Evolutionary conservation across 1,140 invertebrate genomes (phyloP).

Genomic region (Drosophila subpulchrella): DNA sequence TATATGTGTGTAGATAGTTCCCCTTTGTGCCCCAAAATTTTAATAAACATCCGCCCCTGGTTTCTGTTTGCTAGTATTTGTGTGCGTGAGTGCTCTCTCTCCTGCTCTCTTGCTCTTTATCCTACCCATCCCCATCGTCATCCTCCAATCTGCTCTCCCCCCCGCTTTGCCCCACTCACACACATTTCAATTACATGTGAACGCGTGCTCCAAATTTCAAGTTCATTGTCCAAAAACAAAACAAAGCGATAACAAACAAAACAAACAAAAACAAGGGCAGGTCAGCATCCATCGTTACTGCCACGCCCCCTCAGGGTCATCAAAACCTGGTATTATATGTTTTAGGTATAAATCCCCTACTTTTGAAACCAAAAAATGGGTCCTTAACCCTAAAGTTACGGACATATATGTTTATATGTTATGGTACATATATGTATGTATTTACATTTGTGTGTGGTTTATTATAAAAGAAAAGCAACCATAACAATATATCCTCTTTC

Average conservation of each 20-base stretch:
- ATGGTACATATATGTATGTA: too few species aligned
- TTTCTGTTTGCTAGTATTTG: conserved; percentile 2
- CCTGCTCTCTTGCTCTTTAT: conserved; percentile 1
- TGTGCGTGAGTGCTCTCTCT: conserved; percentile 19
- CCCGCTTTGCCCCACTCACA: conserved; percentile 38
- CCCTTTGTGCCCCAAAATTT: too few species aligned
- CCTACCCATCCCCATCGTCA: not conserved
- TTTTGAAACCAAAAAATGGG: too few species aligned
- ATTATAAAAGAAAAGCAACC: too few species aligned
- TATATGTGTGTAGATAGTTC: too few species aligned
- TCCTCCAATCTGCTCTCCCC: not conserved
- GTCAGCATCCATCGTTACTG: conserved; percentile 18
- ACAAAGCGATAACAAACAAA: conserved; percentile 18
- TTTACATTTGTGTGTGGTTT: too few species aligned
- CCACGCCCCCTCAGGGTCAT: conserved; percentile 2
- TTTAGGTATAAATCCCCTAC: too few species aligned
- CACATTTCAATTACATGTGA: conserved; percentile 64
- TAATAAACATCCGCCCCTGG: not conserved
- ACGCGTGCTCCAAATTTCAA: conserved; percentile 68
- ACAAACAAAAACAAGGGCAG: conserved; percentile 43
- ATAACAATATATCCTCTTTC: too few species aligned
- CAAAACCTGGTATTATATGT: too few species aligned
- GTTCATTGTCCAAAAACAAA: conserved; percentile 63
- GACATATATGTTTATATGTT: too few species aligned
- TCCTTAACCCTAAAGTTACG: too few species aligned